Percentiles rank a stretch among this genome's conserved stretches.
These are phyloP conservation scores for Meloidogyne exigua DNA, from an alignment of 1,140 invertebrate species.

Conservation along the genomic window DNA sequence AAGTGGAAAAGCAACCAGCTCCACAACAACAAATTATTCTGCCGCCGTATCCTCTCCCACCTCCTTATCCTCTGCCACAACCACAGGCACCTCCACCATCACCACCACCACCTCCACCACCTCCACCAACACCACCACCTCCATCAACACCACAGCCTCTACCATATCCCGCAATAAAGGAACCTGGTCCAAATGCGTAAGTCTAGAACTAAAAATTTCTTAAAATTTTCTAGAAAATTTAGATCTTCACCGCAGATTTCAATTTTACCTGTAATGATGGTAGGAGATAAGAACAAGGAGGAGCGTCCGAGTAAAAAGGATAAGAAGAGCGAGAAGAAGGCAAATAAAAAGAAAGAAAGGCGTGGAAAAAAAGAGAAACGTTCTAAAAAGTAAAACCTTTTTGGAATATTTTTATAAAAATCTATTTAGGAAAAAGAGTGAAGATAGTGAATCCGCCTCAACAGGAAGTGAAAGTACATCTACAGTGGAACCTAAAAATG, in stretches of 20 bases:
- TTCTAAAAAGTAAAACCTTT: background rate
- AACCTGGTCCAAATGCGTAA: background rate
- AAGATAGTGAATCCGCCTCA: background rate
- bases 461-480: background rate
- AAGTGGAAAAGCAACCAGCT: slow-evolving; percentile 62
- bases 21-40: slow-evolving; percentile 72
- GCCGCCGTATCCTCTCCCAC: background rate
- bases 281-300: background rate
- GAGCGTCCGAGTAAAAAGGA: background rate
- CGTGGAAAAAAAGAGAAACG: background rate
- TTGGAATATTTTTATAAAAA: background rate
- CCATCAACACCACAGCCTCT: background rate
- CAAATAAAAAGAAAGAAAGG: background rate
- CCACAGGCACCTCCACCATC: background rate
- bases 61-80: background rate
- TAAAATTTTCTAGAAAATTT: background rate
- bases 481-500: background rate
- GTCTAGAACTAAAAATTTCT: background rate
- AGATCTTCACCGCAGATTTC: background rate
- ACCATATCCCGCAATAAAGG: background rate
- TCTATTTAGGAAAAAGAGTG: background rate
- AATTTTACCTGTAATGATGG: background rate
- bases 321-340: background rate
- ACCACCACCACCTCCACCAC: background rate
- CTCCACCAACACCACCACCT: background rate